phyloP scores from a whole-genome alignment of 2,888 invertebrate species.

The Chromoteleia sp. region DNA sequence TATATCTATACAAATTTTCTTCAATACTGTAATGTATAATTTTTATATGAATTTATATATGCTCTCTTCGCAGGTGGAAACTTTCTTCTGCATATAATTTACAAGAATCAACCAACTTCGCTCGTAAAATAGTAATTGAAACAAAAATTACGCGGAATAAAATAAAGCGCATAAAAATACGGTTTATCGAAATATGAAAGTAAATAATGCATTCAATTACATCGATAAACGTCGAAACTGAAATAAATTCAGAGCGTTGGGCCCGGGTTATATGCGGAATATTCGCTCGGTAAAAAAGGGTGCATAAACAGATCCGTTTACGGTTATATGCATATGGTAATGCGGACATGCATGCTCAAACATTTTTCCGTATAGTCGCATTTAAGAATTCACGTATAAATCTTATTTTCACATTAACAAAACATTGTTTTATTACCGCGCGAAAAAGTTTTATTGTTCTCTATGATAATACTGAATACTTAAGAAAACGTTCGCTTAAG shows the following conservation, averaged over 20 bases:
- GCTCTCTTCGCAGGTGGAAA: too few species aligned
- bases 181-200: slow-evolving; percentile 4
- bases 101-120: too few species aligned
- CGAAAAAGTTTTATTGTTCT: not conserved
- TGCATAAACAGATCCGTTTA: slow-evolving; percentile 31
- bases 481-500: too few species aligned
- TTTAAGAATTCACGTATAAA: slow-evolving; percentile 2
- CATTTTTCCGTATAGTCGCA: slow-evolving; percentile 4
- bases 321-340: slow-evolving; percentile 24
- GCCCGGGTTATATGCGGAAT: slow-evolving; percentile 7
- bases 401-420: slow-evolving; percentile 14
- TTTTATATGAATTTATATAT: too few species aligned
- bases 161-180: too few species aligned
- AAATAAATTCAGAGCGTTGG: slow-evolving; percentile 28
- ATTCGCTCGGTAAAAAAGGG: slow-evolving; percentile 22
- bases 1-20: too few species aligned
- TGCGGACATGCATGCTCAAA: slow-evolving; percentile 19
- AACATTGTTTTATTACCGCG: not conserved
- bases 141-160: too few species aligned
- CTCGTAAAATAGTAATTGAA: too few species aligned
- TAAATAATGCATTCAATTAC: slow-evolving; percentile 34
- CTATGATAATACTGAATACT: not conserved
- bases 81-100: too few species aligned
- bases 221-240: slow-evolving; percentile 12
- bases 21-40: too few species aligned